Evolutionary conservation across 2,797 vertebrate genomes (phyloP).

Genomic region (Distichodus sexfasciatus): DNA sequence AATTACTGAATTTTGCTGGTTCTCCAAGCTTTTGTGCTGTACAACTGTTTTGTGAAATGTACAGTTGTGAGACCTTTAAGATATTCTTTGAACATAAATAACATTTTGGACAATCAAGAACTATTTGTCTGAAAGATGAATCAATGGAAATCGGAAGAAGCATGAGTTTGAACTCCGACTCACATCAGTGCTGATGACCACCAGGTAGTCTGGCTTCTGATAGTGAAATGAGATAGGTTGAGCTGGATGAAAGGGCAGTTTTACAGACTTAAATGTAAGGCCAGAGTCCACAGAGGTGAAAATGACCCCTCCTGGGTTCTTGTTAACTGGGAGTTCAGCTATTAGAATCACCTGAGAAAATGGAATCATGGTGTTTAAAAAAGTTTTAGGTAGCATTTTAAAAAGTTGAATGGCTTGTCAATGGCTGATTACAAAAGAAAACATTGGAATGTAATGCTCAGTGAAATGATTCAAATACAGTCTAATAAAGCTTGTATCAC

Average conservation of each 20-base stretch:
- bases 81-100: no score
- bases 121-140: background rate
- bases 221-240: constrained; percentile 76
- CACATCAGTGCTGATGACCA: constrained; percentile 75
- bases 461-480: no score
- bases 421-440: background rate
- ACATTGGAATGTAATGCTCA: background rate
- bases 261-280: constrained; percentile 68
- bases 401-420: background rate
- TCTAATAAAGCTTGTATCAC: no score
- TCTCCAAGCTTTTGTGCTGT: no score
- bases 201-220: constrained; percentile 70
- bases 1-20: no score
- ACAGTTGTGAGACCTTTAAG: no score
- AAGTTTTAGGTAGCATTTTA: no score
- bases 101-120: no score
- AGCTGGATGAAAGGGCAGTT: constrained; percentile 75
- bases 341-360: constrained; percentile 73
- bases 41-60: no score
- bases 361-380: background rate
- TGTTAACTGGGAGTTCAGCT: constrained; percentile 63
- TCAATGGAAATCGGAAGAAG: no score
- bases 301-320: constrained; percentile 68
- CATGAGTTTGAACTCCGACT: constrained; percentile 50
- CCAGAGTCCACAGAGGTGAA: constrained; percentile 76